These are phyloP conservation scores for Myopa tessellatipennis DNA, from an alignment of 2,888 invertebrate genomes.

Conservation along the genomic window DNA sequence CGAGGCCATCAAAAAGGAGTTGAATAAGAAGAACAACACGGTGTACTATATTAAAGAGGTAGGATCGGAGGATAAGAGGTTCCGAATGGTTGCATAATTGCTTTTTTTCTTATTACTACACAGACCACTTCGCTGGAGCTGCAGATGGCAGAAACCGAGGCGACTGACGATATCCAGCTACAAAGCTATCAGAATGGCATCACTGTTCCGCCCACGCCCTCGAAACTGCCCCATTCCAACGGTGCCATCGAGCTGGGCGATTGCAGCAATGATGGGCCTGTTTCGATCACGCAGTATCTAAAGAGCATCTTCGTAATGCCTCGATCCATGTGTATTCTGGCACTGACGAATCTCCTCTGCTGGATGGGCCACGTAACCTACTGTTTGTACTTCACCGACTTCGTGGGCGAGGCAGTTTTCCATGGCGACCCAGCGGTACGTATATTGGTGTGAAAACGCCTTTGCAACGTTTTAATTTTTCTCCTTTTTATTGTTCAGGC, in stretches of 20 bases:
- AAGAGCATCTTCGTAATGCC: constrained; percentile 74
- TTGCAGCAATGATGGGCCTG: constrained; percentile 50
- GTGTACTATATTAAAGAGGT: constrained; percentile 63
- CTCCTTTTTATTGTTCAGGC: constrained; percentile 51
- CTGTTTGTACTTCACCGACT: constrained; percentile 76
- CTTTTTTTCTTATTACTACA: not conserved
- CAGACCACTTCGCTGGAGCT: constrained; percentile 57
- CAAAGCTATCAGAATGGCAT: constrained; percentile 56
- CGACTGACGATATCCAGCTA: constrained; percentile 37
- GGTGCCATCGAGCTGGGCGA: constrained; percentile 46
- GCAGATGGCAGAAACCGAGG: constrained; percentile 48
- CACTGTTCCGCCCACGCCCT: not conserved
- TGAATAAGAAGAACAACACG: constrained; percentile 61
- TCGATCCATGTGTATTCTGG: constrained; percentile 71
- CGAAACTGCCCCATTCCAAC: constrained; percentile 21
- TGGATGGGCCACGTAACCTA: constrained; percentile 79
- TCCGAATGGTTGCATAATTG: not conserved
- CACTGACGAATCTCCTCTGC: constrained; percentile 74
- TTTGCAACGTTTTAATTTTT: not conserved
- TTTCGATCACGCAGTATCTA: constrained; percentile 64
- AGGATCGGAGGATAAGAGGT: too few species aligned
- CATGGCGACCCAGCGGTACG: constrained; percentile 70
- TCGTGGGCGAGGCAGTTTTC: constrained; percentile 75
- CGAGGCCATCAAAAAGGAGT: constrained; percentile 61
- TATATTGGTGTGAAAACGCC: constrained; percentile 11